Percentiles rank a stretch among this genome's conserved stretches.
Evolutionary conservation across 2,113 vertebrate species (phyloP).

Genomic region (Prionailurus bengalensis): DNA sequence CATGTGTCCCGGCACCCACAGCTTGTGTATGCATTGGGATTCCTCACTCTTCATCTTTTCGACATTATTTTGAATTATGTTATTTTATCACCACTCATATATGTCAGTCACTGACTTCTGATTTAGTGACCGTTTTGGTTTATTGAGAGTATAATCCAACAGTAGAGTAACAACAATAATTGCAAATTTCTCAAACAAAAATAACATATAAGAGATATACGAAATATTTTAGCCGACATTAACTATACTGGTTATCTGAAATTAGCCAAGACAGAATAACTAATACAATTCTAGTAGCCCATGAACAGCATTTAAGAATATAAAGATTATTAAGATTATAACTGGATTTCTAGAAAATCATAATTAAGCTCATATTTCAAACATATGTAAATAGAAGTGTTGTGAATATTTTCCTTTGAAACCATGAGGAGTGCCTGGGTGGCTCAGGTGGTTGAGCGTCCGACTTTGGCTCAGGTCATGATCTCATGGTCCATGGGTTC

Average conservation of each 20-base stretch:
- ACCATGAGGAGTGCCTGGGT: not conserved
- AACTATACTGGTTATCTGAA: not conserved
- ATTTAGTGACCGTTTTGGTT: not conserved
- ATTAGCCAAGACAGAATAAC: not conserved
- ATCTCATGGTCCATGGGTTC: too few species aligned
- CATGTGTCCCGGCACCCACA: not conserved
- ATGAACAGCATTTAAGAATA: constrained; percentile 2
- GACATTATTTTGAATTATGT: not conserved
- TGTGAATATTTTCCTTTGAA: not conserved
- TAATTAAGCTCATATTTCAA: constrained; percentile 35
- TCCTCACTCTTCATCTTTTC: not conserved
- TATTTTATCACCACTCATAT: not conserved
- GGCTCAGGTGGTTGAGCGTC: too few species aligned
- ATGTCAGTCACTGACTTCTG: not conserved
- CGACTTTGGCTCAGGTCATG: too few species aligned
- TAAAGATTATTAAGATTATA: not conserved
- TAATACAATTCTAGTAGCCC: not conserved
- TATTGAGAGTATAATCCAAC: not conserved
- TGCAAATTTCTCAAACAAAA: not conserved
- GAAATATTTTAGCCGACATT: not conserved
- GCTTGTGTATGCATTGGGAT: not conserved
- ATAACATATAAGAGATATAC: not conserved
- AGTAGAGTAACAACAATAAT: not conserved
- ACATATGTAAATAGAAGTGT: not conserved
- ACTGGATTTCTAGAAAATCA: not conserved